phyloP scores from a whole-genome alignment of 2,797 vertebrate species.

The Pseudochromis fuscus region DNA sequence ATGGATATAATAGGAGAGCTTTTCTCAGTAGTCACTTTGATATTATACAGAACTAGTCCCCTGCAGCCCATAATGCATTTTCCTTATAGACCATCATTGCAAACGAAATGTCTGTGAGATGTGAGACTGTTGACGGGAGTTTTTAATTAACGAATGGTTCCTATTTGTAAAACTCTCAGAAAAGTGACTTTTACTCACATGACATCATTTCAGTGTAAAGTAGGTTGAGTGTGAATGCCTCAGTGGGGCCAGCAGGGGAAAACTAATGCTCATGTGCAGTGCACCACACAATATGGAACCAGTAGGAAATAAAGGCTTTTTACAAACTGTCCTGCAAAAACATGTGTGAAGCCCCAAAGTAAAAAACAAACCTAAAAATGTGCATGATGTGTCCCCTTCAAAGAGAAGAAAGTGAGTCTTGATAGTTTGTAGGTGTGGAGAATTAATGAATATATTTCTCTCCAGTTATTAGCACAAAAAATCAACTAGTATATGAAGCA shows the following conservation, averaged over 20 bases:
- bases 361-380: not conserved
- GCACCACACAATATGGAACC: not conserved
- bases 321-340: not conserved
- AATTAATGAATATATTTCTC: not conserved
- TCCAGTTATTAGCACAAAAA: not conserved
- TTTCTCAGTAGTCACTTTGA: not conserved
- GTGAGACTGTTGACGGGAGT: not conserved
- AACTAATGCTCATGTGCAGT: not conserved
- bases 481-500: not conserved
- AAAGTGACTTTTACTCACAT: not conserved
- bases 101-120: not conserved
- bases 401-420: not conserved
- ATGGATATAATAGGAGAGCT: not conserved
- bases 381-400: not conserved
- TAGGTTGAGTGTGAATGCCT: not conserved
- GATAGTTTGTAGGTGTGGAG: not conserved
- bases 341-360: not conserved
- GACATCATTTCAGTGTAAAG: not conserved
- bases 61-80: not conserved
- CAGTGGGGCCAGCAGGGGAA: not conserved
- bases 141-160: not conserved
- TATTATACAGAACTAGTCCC: not conserved
- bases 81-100: not conserved
- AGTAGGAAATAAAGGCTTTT: not conserved
- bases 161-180: not conserved